phyloP scores from a whole-genome alignment of 2,888 invertebrate genomes.

The Congeria kusceri region DNA sequence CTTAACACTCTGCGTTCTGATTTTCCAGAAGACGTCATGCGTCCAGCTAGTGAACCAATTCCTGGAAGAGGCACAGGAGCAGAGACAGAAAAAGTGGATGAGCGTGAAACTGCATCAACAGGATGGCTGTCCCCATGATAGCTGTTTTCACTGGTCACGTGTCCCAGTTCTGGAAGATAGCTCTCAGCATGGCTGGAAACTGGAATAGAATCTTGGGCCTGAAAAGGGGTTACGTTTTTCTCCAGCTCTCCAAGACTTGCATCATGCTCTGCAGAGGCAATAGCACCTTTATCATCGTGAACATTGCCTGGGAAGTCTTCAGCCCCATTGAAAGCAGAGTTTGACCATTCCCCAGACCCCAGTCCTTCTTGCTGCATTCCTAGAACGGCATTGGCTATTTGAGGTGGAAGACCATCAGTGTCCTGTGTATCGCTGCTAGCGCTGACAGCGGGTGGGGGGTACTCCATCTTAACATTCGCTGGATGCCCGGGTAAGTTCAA shows the following conservation, averaged over 20 bases:
- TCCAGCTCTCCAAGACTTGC: constrained; percentile 28
- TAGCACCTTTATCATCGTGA: not conserved
- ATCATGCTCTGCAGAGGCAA: not conserved
- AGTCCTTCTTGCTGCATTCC: constrained; percentile 52
- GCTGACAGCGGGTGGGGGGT: not conserved
- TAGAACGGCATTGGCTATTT: constrained; percentile 48
- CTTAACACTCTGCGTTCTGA: too few relatives aligned
- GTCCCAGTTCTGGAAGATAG: not conserved
- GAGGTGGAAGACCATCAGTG: constrained; percentile 37
- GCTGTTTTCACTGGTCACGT: not conserved
- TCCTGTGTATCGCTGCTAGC: constrained; percentile 8
- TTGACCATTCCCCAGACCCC: constrained; percentile 9
- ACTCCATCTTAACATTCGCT: constrained; percentile 11
- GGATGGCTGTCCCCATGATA: not conserved
- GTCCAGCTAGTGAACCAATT: not conserved
- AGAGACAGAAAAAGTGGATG: not conserved
- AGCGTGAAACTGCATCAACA: not conserved
- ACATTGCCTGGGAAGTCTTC: not conserved
- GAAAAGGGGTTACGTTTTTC: constrained; percentile 29
- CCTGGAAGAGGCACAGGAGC: not conserved
- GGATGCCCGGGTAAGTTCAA: constrained; percentile 1
- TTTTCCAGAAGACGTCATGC: not conserved
- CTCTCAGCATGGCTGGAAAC: not conserved
- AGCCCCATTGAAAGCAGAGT: not conserved
- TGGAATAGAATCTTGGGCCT: not conserved